Percentiles rank a stretch among this genome's conserved stretches.
These are phyloP conservation scores for Orientallactaga bullata DNA, from an alignment of 2,113 vertebrate species.

Conservation along the genomic window DNA sequence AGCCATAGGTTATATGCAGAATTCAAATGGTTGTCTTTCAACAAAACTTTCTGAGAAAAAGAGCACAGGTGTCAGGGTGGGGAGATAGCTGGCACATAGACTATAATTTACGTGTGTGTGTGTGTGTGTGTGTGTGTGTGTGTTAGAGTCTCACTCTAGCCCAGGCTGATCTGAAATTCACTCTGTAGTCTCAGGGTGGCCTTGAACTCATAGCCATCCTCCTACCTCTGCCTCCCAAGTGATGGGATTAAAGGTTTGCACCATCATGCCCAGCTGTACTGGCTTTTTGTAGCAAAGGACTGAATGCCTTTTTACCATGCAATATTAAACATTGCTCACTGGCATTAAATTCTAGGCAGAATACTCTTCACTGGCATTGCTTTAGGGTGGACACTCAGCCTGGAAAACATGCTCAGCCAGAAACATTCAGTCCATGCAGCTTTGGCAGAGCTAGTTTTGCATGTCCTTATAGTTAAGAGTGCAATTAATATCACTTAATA, in stretches of 20 bases:
- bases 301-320: slow-evolving; percentile 19
- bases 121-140: too few relatives aligned
- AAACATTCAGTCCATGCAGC: neutral
- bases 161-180: too few relatives aligned
- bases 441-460: neutral
- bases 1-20: neutral
- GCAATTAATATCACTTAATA: neutral
- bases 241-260: too few relatives aligned
- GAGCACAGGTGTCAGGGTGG: neutral
- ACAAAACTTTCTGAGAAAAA: slow-evolving; percentile 32
- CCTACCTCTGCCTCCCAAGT: too few relatives aligned
- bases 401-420: neutral
- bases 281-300: neutral
- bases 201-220: too few relatives aligned
- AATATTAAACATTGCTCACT: slow-evolving; percentile 33
- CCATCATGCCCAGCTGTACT: neutral
- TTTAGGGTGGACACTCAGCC: neutral
- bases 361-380: neutral
- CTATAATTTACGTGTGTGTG: too few relatives aligned
- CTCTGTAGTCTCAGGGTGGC: too few relatives aligned
- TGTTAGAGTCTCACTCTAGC: too few relatives aligned
- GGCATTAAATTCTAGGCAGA: slow-evolving; percentile 51
- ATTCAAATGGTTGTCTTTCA: neutral
- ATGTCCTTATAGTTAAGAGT: neutral
- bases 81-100: too few relatives aligned